Conservation (phyloP, 2,797 vertebrate species). For the Malurus leucopterus region DNA sequence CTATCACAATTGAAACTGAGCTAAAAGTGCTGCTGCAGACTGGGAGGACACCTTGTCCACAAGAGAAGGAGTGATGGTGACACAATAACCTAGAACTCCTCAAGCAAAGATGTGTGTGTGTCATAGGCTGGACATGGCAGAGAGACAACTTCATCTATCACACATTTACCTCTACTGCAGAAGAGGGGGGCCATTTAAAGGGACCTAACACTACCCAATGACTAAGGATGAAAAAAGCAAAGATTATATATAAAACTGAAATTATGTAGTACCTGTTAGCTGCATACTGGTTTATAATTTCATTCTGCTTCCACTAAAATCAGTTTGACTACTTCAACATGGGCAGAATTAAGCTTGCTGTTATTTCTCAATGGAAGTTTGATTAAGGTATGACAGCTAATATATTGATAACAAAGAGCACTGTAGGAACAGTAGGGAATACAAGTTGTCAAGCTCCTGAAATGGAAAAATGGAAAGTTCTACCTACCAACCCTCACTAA, state of each 20-base stretch:
- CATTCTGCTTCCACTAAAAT: background rate
- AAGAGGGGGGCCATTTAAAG: background rate
- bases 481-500: background rate
- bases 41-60: background rate
- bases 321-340: background rate
- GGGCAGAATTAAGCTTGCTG: background rate
- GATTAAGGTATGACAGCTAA: background rate
- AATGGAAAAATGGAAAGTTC: background rate
- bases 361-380: background rate
- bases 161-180: background rate
- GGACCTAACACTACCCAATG: background rate
- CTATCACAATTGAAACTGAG: background rate
- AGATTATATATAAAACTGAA: background rate
- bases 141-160: background rate
- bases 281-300: background rate
- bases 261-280: background rate
- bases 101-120: fast-evolving
- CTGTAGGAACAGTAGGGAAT: background rate
- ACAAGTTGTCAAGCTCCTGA: background rate
- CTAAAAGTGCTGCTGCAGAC: background rate
- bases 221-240: background rate
- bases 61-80: background rate
- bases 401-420: background rate
- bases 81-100: background rate
- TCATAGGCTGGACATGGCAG: background rate